Base-by-base conservation (phyloP, 2,113 vertebrate species). In the Gallinago media region DNA sequence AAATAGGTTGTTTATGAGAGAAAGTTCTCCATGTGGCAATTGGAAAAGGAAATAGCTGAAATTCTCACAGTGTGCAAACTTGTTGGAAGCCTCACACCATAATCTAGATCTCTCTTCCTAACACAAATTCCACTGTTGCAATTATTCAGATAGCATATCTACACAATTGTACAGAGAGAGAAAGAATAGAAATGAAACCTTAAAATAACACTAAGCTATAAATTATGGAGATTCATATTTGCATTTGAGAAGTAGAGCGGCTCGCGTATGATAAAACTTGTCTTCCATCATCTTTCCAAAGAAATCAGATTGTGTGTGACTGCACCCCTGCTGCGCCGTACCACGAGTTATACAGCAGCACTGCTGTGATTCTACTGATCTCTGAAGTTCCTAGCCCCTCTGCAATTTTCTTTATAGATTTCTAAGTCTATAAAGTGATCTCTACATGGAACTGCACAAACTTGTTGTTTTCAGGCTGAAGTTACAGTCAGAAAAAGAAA, bases 171-270 rank as follows among this genome's bases (percentile, higher is more conserved):
- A 67, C 17, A 76, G 68, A 74, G n/a, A 58, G 27, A 74, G 29
- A 47, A 16, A 83, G 34, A 85, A 78, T 55, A n/a, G 87, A 92
- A 96, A 67, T 83, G 58, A 87, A 83, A 80, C 36, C 77, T 92
- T 88, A 85, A 88, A 92, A 88, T 80, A 88, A 91, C 7, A 1
- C 11, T 68, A 89, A 93, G 34, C 38, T 86, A 55, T 90, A 92
- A 94, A 94, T 86, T 84, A 90, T 92, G 78, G 75, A 92, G 62
- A 85, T 70, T 23, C 15, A 34, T n/a, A 88, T 96, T 93, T 96
- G 61, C 92, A 88, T 96, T 94, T 94, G 54, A 96, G 95, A 92
- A 85, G 36, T 36, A 62, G 58, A 95, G 29, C 3, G 3, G 16
- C 23, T 31, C 29, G 56, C 0, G 0, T 79, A 50, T 82, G 50